Evolutionary conservation across 2,888 invertebrate genomes (phyloP).

Genomic region (Ophion ventricosus): DNA sequence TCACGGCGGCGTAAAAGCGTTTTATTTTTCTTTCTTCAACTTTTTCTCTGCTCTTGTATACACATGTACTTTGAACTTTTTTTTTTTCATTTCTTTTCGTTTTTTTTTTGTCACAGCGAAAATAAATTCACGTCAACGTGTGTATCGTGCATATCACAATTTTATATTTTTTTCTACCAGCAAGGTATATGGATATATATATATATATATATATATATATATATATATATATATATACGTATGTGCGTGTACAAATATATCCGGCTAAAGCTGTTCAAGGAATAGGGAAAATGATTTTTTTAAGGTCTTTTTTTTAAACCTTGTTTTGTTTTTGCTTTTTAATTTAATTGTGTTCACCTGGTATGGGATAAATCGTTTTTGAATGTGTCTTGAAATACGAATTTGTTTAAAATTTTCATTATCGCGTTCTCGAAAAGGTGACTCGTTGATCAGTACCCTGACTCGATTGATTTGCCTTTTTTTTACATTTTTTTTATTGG

Average conservation of each 20-base stretch:
- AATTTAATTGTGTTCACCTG: conserved; percentile 11
- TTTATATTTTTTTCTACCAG: conserved; percentile 63
- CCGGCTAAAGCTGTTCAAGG: conserved; percentile 63
- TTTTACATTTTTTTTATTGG: neutral
- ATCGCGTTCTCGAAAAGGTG: conserved; percentile 37
- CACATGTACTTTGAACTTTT: neutral
- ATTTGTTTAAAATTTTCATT: conserved; percentile 32
- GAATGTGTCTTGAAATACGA: conserved; percentile 17
- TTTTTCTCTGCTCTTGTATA: conserved; percentile 29
- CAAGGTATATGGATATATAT: conserved; percentile 15
- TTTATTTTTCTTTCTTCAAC: conserved; percentile 19
- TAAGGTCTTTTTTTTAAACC: neutral
- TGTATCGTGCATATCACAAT: conserved; percentile 63
- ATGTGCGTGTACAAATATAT: conserved; percentile 17
- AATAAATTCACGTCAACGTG: conserved; percentile 66
- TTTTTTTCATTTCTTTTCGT: conserved; percentile 10
- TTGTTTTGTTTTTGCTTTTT: conserved; percentile 35
- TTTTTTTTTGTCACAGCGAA: conserved; percentile 40
- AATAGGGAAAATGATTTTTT: conserved; percentile 30
- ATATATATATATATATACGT: conserved; percentile 1
- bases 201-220: neutral
- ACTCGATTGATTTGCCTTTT: conserved; percentile 63
- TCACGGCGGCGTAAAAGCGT: conserved; percentile 46
- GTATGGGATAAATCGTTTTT: conserved; percentile 39
- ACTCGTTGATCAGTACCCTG: conserved; percentile 49